A percentile compares a stretch with the other conserved stretches of the same genome.
These are phyloP conservation scores for Subacronicta megacephala DNA, from an alignment of 2,888 invertebrate genomes.

Conservation along the genomic window DNA sequence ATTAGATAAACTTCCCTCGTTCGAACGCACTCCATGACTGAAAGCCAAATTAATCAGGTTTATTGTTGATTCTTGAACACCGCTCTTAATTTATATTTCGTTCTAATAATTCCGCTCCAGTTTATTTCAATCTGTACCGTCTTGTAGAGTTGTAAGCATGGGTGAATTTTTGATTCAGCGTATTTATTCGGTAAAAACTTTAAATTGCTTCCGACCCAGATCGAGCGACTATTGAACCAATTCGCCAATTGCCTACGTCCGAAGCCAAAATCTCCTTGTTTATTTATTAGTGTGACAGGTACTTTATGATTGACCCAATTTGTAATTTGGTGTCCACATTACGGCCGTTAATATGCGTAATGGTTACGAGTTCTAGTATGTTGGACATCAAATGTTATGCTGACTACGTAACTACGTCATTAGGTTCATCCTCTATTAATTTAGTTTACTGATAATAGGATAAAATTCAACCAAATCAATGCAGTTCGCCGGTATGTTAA, in stretches of 20 bases:
- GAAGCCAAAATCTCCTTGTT: constrained; percentile 72
- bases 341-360: constrained; percentile 25
- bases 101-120: constrained; percentile 54
- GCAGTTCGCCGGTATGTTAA: too few relatives aligned
- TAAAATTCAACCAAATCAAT: too few relatives aligned
- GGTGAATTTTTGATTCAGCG: constrained; percentile 78
- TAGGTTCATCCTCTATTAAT: too few relatives aligned
- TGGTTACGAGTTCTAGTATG: constrained; percentile 21
- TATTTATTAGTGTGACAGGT: constrained; percentile 65
- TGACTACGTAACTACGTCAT: constrained; percentile 1
- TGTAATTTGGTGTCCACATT: constrained; percentile 32
- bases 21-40: constrained; percentile 47
- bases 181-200: constrained; percentile 87
- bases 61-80: constrained; percentile 51
- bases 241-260: constrained; percentile 78
- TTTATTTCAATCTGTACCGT: constrained; percentile 67
- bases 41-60: constrained; percentile 57
- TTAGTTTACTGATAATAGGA: too few relatives aligned
- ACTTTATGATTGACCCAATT: constrained; percentile 63
- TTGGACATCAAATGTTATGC: constrained; percentile 20
- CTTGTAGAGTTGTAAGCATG: constrained; percentile 68
- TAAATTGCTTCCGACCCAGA: constrained; percentile 87
- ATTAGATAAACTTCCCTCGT: constrained; percentile 52
- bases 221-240: constrained; percentile 80
- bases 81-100: constrained; percentile 54